Conservation (phyloP, 2,888 invertebrate genomes). For the Lepidochrysops patricia region DNA sequence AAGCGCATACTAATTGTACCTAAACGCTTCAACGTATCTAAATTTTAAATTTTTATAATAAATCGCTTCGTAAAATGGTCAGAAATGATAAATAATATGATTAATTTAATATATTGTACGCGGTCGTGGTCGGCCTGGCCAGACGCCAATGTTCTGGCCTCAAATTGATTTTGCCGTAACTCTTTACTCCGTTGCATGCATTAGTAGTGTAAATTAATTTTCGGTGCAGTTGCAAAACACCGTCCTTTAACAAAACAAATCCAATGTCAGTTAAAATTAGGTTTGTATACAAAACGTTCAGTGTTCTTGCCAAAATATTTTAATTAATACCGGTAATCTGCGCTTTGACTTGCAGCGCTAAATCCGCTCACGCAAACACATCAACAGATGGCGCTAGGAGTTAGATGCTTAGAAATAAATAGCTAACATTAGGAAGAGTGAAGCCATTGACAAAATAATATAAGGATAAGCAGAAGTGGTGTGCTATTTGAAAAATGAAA, state of each 20-base stretch:
- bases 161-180: slow-evolving; percentile 67
- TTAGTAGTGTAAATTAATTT: slow-evolving; percentile 55
- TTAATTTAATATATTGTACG: slow-evolving; percentile 36
- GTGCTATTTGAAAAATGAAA: no score
- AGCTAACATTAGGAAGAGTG: no score
- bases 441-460: no score
- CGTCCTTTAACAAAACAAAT: slow-evolving; percentile 17
- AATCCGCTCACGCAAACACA: background rate
- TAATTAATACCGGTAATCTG: slow-evolving; percentile 7
- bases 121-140: slow-evolving; percentile 45
- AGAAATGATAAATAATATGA: slow-evolving; percentile 29
- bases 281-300: slow-evolving; percentile 14
- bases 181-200: slow-evolving; percentile 49
- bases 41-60: background rate
- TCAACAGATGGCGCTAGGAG: background rate
- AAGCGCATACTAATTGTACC: no score
- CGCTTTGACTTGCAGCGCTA: background rate
- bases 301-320: slow-evolving; percentile 12
- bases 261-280: slow-evolving; percentile 18
- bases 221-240: slow-evolving; percentile 23
- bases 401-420: background rate
- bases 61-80: background rate
- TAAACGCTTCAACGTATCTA: no score
- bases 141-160: slow-evolving; percentile 53
- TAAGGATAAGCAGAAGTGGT: no score